These are phyloP conservation scores for Anagyrus pseudococci DNA, from an alignment of 2,888 invertebrate species.

Conservation along the genomic window DNA sequence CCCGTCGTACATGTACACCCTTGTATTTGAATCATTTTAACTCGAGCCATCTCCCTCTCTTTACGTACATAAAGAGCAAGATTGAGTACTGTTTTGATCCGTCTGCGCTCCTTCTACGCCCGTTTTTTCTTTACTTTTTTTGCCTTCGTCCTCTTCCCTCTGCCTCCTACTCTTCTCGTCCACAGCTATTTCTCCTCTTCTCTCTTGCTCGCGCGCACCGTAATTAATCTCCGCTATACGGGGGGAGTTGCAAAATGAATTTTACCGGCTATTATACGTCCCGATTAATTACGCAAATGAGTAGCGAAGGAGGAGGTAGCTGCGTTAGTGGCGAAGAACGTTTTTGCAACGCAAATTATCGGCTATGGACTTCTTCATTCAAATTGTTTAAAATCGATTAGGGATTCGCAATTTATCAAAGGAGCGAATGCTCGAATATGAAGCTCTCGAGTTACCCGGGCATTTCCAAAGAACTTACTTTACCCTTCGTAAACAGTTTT, in stretches of 20 bases:
- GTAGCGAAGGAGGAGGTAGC: slow-evolving; percentile 13
- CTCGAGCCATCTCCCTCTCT: not conserved
- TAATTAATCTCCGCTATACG: slow-evolving; percentile 28
- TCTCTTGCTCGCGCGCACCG: slow-evolving; percentile 15
- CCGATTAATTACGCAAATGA: slow-evolving; percentile 38
- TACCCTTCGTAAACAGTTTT: too few species aligned
- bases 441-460: too few species aligned
- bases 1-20: slow-evolving; percentile 21
- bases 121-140: not conserved
- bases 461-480: too few species aligned
- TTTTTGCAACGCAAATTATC: slow-evolving; percentile 31
- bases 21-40: too few species aligned
- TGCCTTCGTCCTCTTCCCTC: not conserved
- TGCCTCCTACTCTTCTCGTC: slow-evolving; percentile 1
- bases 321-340: not conserved
- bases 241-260: slow-evolving; percentile 33
- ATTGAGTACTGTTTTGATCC: slow-evolving; percentile 37
- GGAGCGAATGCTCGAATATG: too few species aligned
- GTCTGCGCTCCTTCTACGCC: slow-evolving; percentile 15
- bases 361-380: slow-evolving; percentile 2
- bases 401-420: slow-evolving; percentile 28
- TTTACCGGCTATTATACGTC: slow-evolving; percentile 33
- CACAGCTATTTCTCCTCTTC: not conserved
- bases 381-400: slow-evolving; percentile 38
- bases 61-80: slow-evolving; percentile 9